phyloP scores from a whole-genome alignment of 2,888 invertebrate species.

The Unio delphinus region DNA sequence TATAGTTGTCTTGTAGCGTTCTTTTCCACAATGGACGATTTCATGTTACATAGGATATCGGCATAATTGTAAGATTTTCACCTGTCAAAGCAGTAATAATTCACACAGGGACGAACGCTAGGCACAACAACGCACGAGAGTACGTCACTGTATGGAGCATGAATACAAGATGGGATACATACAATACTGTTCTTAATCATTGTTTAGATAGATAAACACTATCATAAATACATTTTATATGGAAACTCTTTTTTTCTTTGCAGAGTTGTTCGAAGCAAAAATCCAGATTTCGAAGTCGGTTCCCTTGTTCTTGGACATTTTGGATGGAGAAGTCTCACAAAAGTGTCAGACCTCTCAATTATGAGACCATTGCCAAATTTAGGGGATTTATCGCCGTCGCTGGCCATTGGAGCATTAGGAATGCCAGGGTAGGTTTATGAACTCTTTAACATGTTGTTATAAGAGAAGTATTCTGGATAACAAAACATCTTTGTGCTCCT shows the following conservation, averaged over 20 bases:
- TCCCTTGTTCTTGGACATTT: conserved; percentile 77
- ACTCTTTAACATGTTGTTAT: conserved; percentile 4
- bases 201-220: too few relatives aligned
- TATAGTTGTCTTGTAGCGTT: too few relatives aligned
- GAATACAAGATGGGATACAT: too few relatives aligned
- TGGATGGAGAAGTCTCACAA: conserved; percentile 76
- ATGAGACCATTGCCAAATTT: conserved; percentile 55
- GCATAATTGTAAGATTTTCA: too few relatives aligned
- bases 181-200: too few relatives aligned
- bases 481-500: neutral
- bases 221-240: too few relatives aligned
- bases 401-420: conserved; percentile 80
- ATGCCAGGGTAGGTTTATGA: conserved; percentile 79
- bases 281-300: conserved; percentile 79
- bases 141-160: too few relatives aligned
- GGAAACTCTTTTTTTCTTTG: conserved; percentile 42
- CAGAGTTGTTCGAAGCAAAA: conserved; percentile 81
- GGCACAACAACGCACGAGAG: neutral
- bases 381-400: conserved; percentile 76
- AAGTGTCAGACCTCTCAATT: conserved; percentile 13
- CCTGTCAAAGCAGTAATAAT: too few relatives aligned
- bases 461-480: neutral
- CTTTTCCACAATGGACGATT: too few relatives aligned
- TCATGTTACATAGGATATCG: too few relatives aligned
- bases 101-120: too few relatives aligned